Evolutionary conservation across 37 sponge, comb jelly and placozoan genomes (phyloP).

Genomic region (Theonella swinhoei): DNA sequence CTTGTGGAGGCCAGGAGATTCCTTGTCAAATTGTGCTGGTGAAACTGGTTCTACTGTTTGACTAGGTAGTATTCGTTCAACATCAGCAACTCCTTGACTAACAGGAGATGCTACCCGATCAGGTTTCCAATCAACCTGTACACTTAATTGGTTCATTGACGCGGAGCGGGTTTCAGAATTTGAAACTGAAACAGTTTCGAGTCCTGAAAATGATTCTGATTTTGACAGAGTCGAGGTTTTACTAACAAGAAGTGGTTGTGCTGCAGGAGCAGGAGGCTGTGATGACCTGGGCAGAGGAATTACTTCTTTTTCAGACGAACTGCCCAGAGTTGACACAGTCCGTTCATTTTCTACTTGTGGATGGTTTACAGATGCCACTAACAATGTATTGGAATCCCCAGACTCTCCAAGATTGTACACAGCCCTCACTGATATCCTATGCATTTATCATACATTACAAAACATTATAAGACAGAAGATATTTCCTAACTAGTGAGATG

Average conservation of each 20-base stretch:
- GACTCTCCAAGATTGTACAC: constrained; percentile 55
- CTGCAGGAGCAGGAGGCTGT: neutral
- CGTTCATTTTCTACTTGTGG: neutral
- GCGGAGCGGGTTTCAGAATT: neutral
- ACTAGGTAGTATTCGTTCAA: too few relatives aligned
- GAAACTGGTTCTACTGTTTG: too few relatives aligned
- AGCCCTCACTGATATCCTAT: constrained; percentile 51
- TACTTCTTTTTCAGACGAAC: neutral
- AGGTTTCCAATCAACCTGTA: too few relatives aligned
- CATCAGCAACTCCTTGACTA: too few relatives aligned
- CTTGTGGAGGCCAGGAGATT: too few relatives aligned
- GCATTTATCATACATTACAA: constrained; percentile 1
- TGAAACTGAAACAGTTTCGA: neutral
- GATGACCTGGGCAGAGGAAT: neutral
- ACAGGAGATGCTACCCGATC: too few relatives aligned
- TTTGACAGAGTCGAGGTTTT: neutral
- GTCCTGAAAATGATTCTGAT: neutral
- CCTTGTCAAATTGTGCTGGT: too few relatives aligned
- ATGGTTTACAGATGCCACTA: constrained; percentile 36
- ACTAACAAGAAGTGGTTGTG: neutral
- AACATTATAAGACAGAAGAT: too few relatives aligned
- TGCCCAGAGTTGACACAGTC: neutral
- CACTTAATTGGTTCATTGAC: neutral
- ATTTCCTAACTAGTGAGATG: too few relatives aligned
- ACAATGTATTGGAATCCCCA: constrained; percentile 39